Conservation (phyloP, 1,140 invertebrate species). For the Helicoverpa armigera region DNA sequence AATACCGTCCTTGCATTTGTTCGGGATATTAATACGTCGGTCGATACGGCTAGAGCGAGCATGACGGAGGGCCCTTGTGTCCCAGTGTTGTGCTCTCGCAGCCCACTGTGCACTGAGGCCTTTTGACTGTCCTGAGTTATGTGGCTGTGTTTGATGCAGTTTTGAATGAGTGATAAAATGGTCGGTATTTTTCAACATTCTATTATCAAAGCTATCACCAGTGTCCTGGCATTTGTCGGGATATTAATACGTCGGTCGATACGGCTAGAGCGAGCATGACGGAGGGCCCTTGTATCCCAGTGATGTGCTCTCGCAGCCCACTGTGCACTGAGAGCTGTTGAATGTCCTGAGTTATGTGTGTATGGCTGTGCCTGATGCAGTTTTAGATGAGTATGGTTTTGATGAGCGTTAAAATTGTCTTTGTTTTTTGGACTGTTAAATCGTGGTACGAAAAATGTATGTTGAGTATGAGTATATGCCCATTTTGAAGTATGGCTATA, state of each 20-base stretch:
- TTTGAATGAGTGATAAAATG: too few relatives aligned
- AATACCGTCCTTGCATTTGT: not conserved
- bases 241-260: conserved; percentile 21
- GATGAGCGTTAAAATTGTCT: too few relatives aligned
- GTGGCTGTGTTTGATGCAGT: not conserved
- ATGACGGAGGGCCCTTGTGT: not conserved
- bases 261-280: not conserved
- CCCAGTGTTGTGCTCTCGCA: conserved; percentile 24
- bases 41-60: conserved; percentile 9
- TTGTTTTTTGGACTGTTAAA: too few relatives aligned
- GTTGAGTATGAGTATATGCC: too few relatives aligned
- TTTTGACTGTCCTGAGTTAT: not conserved
- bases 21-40: conserved; percentile 5
- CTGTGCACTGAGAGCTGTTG: conserved; percentile 1
- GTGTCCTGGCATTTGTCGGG: not conserved
- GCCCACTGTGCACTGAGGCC: conserved; percentile 13
- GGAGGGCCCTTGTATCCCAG: not conserved
- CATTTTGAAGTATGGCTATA: too few relatives aligned
- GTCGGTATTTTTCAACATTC: not conserved
- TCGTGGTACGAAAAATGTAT: too few relatives aligned
- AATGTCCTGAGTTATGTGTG: not conserved
- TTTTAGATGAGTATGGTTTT: too few relatives aligned
- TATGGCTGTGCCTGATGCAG: not conserved
- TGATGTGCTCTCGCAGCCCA: conserved; percentile 31
- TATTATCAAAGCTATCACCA: not conserved